A percentile compares a stretch with the other conserved stretches of the same genome.
phyloP scores from a whole-genome alignment of 1,140 invertebrate genomes.

The Orchesella cincta region DNA sequence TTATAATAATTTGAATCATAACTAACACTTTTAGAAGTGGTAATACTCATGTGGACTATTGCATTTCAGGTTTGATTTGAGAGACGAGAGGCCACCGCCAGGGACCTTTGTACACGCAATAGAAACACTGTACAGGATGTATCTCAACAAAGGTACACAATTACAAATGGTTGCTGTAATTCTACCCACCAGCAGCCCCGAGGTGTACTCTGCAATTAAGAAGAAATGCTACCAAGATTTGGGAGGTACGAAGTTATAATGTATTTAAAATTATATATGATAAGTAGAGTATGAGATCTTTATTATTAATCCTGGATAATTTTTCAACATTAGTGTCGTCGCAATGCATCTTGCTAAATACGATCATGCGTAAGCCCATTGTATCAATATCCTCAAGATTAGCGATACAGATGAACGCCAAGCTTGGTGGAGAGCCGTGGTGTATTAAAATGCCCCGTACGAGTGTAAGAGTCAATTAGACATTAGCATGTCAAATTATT shows the following conservation, averaged over 20 bases:
- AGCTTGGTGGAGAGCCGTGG: conserved; percentile 65
- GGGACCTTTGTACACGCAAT: too few relatives aligned
- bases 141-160: too few relatives aligned
- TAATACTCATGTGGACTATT: too few relatives aligned
- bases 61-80: too few relatives aligned
- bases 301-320: too few relatives aligned
- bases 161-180: conserved; percentile 75
- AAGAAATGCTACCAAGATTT: conserved; percentile 77
- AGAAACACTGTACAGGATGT: too few relatives aligned
- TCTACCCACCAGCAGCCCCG: conserved; percentile 76
- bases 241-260: conserved; percentile 33
- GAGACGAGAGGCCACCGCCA: too few relatives aligned
- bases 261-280: background rate
- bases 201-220: conserved; percentile 87
- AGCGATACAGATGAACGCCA: conserved; percentile 64
- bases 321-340: conserved; percentile 38
- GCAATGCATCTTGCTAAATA: conserved; percentile 45
- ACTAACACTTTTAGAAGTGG: too few relatives aligned
- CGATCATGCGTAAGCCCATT: background rate
- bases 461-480: conserved; percentile 50
- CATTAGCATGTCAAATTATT: background rate
- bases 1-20: too few relatives aligned
- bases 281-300: background rate
- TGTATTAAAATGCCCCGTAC: conserved; percentile 60
- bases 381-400: conserved; percentile 61